These are phyloP conservation scores for Mungos mungo DNA, from an alignment of 2,113 vertebrate species.

Conservation along the genomic window DNA sequence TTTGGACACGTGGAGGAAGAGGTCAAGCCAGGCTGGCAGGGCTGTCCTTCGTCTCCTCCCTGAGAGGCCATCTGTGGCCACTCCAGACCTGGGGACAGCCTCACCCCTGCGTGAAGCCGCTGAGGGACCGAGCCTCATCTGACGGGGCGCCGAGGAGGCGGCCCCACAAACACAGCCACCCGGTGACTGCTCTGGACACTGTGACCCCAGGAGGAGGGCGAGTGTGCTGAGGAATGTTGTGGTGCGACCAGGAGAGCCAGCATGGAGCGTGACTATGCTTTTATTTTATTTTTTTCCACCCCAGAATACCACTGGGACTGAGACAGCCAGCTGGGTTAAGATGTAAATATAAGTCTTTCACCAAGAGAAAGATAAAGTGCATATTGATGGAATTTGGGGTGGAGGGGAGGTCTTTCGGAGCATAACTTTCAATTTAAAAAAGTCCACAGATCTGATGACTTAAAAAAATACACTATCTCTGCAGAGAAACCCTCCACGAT, in stretches of 20 bases:
- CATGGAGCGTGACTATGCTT: not conserved
- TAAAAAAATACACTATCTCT: not conserved
- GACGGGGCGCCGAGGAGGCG: not conserved
- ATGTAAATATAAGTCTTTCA: not conserved
- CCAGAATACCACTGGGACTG: not conserved
- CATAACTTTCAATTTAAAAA: not conserved
- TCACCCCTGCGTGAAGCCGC: too few relatives aligned
- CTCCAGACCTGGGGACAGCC: not conserved
- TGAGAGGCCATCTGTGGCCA: not conserved
- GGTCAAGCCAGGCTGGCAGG: too few relatives aligned
- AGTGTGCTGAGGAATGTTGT: too few relatives aligned
- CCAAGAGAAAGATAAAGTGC: not conserved
- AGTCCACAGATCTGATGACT: not conserved
- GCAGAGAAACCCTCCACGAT: not conserved
- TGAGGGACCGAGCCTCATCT: not conserved
- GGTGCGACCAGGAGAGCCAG: rapidly evolving
- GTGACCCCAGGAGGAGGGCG: rapidly evolving
- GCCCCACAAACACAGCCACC: not conserved
- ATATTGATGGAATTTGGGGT: not conserved
- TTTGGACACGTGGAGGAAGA: not conserved
- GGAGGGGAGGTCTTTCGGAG: not conserved
- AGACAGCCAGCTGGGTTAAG: too few relatives aligned
- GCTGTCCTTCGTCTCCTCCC: not conserved
- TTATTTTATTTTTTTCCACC: not conserved
- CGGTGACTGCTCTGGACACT: not conserved